A percentile compares a stretch with the other conserved stretches of the same genome.
These are phyloP conservation scores for Amia ocellicauda DNA, from an alignment of 2,113 vertebrate species.

Conservation along the genomic window DNA sequence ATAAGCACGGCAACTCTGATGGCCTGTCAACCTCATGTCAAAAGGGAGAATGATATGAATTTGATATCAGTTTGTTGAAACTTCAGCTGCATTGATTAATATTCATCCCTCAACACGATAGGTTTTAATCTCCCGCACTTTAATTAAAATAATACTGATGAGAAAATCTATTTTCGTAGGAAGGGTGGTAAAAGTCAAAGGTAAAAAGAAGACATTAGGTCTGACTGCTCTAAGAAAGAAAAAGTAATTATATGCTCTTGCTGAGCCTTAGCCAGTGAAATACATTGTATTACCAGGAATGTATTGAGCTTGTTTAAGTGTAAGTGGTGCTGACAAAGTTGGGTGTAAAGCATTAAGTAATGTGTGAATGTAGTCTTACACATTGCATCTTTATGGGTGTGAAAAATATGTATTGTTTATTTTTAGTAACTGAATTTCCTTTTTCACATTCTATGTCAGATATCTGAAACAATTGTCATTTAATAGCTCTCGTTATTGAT, in stretches of 20 bases:
- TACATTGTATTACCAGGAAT: too few species aligned
- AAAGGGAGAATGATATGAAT: constrained; percentile 6
- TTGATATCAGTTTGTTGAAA: constrained; percentile 14
- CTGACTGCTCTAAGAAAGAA: constrained; percentile 19
- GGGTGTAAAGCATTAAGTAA: too few species aligned
- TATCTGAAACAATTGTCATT: too few species aligned
- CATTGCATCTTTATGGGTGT: too few species aligned
- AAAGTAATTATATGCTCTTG: constrained; percentile 1
- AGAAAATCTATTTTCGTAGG: constrained; percentile 13
- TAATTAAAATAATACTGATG: constrained; percentile 12
- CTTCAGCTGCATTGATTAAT: constrained; percentile 2
- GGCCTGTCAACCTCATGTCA: background rate
- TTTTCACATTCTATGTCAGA: too few species aligned
- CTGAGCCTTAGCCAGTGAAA: background rate
- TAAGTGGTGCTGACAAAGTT: too few species aligned
- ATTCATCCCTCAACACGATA: background rate
- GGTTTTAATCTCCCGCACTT: constrained; percentile 8
- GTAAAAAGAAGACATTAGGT: constrained; percentile 10
- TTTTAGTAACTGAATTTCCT: too few species aligned
- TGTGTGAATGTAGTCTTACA: too few species aligned
- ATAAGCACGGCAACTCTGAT: background rate
- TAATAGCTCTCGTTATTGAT: too few species aligned
- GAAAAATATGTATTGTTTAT: too few species aligned
- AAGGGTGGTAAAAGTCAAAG: constrained; percentile 3
- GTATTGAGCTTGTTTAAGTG: too few species aligned